A percentile compares a stretch with the other conserved stretches of the same genome.
These are phyloP conservation scores for Mixornis gularis DNA, from an alignment of 2,113 vertebrate genomes.

Conservation along the genomic window DNA sequence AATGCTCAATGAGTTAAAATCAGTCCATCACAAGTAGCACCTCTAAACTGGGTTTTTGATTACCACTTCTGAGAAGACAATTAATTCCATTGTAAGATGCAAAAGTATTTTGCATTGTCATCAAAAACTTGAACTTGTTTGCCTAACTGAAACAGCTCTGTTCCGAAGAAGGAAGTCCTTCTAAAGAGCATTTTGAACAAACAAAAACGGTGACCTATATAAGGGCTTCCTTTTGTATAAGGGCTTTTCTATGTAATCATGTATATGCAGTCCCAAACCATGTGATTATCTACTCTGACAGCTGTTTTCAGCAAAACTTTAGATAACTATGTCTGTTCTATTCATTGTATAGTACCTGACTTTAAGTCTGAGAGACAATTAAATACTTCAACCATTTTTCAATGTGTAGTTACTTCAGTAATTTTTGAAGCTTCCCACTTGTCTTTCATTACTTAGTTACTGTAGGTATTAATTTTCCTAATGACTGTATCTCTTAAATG, in stretches of 20 bases:
- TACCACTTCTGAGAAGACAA: not conserved
- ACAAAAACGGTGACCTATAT: not conserved
- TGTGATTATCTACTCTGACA: not conserved
- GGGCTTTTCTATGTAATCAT: not conserved
- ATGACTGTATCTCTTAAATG: not conserved
- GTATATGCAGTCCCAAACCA: not conserved
- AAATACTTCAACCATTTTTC: not conserved
- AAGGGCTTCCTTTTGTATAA: not conserved
- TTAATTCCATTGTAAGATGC: not conserved
- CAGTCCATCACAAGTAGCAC: rapidly evolving
- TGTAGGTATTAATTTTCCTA: not conserved
- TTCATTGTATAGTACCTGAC: not conserved
- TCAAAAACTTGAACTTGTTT: not conserved
- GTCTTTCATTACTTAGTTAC: not conserved
- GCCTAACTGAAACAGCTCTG: not conserved
- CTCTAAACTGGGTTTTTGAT: not conserved
- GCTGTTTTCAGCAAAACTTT: not conserved
- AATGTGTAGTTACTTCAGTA: not conserved
- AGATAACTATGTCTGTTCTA: not conserved
- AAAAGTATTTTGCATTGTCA: not conserved
- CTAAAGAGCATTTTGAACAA: not conserved
- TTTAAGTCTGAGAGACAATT: not conserved
- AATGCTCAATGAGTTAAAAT: not conserved
- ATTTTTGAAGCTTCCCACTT: not conserved
- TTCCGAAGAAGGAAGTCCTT: not conserved